Evolutionary conservation across 1,140 invertebrate genomes (phyloP), one percentile per base, ranked within the genome.

Genomic region (Megalopta genalis): DNA sequence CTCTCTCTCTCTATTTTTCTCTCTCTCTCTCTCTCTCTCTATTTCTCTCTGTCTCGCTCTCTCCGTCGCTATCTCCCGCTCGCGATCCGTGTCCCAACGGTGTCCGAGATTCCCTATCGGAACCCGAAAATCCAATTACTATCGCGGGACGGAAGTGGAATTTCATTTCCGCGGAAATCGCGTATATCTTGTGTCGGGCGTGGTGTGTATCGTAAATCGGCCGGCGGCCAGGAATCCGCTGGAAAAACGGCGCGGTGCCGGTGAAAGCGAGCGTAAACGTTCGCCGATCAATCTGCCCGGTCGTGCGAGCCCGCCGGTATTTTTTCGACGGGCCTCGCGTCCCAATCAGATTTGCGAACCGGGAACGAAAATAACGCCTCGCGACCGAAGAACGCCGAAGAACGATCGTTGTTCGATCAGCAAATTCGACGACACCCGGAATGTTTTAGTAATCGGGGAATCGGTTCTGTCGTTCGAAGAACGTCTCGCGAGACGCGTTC

Each of bases 71-170:
- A 32, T 32, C 32, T 1, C 42, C 12, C 42, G 9, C 42, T 46
- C 42, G 10, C 42, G 42, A 46, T 46, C 42, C 10, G 49, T 16
- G n/a, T 68, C 12, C n/a, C 42, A 27, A 16, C 21, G 25, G 67
- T 39, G 66, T 63, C 46, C 75, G 75, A 70, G 67, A 77, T 71
- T 54, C 42, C 23, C 42, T 42, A 21, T 52, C 75, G 75, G 67
- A 52, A 52, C 27, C 67, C 67, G 67, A 77, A 71, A 77, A 77
- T 77, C 67, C 75, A 77, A 77, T 77, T 77, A 77, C 75, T 21
- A 63, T 10, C 75, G 16, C 57, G 67, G n/a, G 39, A 23, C 67
- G 75, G 59, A 77, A 77, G 75, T 23, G 75, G 75, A 77, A 77
- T 77, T 71, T 77, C 75, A 71, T 77, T 77, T 77, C 75, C 67